A percentile compares a stretch with the other conserved stretches of the same genome.
Conservation (phyloP, 2,113 vertebrate genomes). For the Macroglossus sobrinus region DNA sequence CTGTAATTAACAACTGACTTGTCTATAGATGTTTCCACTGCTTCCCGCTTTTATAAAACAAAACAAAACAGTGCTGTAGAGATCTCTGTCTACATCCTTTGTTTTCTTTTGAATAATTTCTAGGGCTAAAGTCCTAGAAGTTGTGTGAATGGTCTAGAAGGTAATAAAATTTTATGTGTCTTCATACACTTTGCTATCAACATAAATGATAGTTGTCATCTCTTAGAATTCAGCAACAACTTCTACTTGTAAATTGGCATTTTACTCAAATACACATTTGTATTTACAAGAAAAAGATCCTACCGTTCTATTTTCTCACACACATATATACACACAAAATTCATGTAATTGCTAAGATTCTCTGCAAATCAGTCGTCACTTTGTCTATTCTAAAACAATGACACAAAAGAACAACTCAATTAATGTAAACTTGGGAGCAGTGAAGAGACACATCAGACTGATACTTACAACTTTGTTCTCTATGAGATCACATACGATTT, state of each 20-base stretch:
- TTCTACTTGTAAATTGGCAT: not conserved
- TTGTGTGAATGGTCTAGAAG: not conserved
- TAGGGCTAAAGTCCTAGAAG: not conserved
- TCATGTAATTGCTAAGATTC: not conserved
- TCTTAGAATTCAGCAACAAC: not conserved
- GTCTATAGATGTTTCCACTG: not conserved
- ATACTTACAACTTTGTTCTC: constrained; percentile 94
- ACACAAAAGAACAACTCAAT: not conserved
- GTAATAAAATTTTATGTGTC: not conserved
- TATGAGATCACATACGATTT: constrained; percentile 97
- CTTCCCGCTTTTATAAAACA: not conserved
- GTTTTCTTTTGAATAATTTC: not conserved
- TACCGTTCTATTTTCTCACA: not conserved
- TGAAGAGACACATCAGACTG: fast-evolving
- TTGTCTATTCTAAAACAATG: not conserved
- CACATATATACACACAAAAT: not conserved
- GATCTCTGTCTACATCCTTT: not conserved
- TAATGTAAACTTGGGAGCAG: not conserved
- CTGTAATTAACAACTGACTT: not conserved
- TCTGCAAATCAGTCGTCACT: not conserved
- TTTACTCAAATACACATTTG: not conserved
- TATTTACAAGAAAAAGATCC: not conserved
- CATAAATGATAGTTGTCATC: not conserved
- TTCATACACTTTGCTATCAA: not conserved
- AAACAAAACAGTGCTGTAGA: not conserved